These are phyloP conservation scores for Calypte anna DNA, from an alignment of 2,113 vertebrate genomes.

Conservation along the genomic window DNA sequence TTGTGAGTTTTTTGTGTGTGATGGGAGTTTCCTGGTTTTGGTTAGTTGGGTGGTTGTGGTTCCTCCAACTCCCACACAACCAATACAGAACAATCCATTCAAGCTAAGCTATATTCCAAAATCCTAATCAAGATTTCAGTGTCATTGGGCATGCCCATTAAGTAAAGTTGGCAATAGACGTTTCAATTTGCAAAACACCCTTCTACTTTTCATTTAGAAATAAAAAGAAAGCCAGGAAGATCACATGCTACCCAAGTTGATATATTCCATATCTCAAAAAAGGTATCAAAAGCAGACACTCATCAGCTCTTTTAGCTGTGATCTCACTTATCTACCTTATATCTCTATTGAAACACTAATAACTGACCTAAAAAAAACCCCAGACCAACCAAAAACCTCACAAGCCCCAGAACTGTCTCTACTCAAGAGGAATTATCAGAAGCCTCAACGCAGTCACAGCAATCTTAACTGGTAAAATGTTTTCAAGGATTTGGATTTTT, in stretches of 20 bases:
- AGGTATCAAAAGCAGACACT: not conserved
- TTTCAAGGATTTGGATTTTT: slow-evolving; percentile 48
- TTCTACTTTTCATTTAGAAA: not conserved
- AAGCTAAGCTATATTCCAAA: not conserved
- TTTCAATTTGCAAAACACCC: not conserved
- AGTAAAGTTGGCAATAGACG: not conserved
- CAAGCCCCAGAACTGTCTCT: not conserved
- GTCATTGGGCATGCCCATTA: not conserved
- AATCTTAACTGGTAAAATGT: not conserved
- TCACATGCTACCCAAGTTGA: not conserved
- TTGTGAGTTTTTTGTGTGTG: not conserved
- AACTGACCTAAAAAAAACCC: not conserved
- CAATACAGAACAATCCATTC: fast-evolving
- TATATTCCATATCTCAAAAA: not conserved
- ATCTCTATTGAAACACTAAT: not conserved
- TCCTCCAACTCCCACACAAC: no score
- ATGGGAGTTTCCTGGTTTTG: no score
- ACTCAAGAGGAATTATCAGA: not conserved
- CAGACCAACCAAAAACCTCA: not conserved
- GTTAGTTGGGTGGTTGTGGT: no score
- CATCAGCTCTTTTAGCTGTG: not conserved
- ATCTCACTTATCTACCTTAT: not conserved
- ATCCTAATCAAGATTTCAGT: not conserved
- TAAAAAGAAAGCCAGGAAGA: not conserved
- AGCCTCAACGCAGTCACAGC: not conserved